Percentiles rank a stretch among this genome's conserved stretches.
Evolutionary conservation across 2,113 vertebrate species (phyloP).

Genomic region (Prunella fulvescens): DNA sequence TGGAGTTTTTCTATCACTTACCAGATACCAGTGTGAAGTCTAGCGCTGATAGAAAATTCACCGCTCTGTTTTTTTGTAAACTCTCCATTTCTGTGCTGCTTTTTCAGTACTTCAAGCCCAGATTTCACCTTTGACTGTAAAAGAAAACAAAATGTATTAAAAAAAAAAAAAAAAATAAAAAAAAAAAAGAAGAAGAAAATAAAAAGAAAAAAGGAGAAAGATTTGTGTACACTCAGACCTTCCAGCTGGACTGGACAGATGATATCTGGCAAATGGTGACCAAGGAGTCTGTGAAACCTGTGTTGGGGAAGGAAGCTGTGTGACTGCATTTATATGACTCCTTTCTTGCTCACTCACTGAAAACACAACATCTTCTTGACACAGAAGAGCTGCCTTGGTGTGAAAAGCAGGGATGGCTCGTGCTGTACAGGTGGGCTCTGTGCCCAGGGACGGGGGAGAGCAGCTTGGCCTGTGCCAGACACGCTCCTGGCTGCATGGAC

Average conservation of each 20-base stretch:
- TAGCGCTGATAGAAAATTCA: not conserved
- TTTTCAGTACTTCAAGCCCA: not conserved
- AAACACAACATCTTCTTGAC: not conserved
- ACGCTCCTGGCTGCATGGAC: fast-evolving
- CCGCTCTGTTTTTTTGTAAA: fast-evolving
- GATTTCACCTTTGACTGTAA: not conserved
- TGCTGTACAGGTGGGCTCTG: not conserved
- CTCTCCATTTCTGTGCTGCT: not conserved
- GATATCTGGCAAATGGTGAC: not conserved
- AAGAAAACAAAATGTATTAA: not conserved
- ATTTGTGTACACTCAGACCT: not conserved
- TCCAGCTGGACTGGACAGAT: not conserved
- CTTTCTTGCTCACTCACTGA: not conserved
- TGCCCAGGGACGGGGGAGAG: not conserved
- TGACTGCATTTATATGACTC: not conserved
- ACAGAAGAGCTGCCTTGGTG: not conserved
- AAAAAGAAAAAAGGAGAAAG: not conserved
- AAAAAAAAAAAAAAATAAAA: not conserved
- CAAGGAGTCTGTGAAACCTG: not conserved
- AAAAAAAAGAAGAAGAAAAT: too few species aligned
- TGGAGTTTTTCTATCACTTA: not conserved
- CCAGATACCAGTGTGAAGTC: not conserved
- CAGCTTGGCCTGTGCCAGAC: not conserved
- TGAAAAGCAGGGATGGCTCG: not conserved
- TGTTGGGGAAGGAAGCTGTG: not conserved